These are phyloP conservation scores for Athene noctua DNA, from an alignment of 2,113 vertebrate species.

Conservation along the genomic window DNA sequence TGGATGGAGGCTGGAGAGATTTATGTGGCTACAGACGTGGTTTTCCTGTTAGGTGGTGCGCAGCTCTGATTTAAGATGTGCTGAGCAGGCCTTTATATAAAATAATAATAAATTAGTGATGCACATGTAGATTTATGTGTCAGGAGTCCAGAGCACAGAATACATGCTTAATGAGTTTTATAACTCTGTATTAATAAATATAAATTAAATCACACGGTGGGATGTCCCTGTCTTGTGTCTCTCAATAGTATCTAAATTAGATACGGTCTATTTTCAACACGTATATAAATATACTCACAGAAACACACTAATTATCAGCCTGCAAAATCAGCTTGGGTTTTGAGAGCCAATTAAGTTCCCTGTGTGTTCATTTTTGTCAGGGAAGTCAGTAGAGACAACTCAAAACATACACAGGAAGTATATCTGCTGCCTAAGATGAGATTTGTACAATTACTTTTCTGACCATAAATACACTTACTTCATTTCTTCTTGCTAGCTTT, in stretches of 20 bases:
- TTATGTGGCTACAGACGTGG: not conserved
- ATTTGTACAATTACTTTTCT: conserved; percentile 36
- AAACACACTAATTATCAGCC: conserved; percentile 47
- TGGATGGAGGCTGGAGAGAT: not conserved
- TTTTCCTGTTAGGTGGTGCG: not conserved
- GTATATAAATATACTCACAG: conserved; percentile 3
- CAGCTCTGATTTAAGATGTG: conserved; percentile 35
- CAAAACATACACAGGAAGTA: conserved; percentile 45
- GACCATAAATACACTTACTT: not conserved
- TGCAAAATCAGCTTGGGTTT: conserved; percentile 31
- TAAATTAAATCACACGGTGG: not conserved
- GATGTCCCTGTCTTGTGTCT: conserved; percentile 10
- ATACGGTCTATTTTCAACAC: not conserved
- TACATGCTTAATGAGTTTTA: not conserved
- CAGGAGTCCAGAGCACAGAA: not conserved
- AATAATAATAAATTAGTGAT: conserved; percentile 16
- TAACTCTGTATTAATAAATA: not conserved
- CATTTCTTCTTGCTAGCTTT: conserved; percentile 29
- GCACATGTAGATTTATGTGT: not conserved
- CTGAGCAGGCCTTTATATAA: not conserved
- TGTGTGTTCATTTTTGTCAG: conserved; percentile 13
- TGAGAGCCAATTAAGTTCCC: not conserved
- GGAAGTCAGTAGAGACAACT: conserved; percentile 35
- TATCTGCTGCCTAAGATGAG: conserved; percentile 39
- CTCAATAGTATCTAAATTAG: conserved; percentile 34